Conservation (phyloP, 2,113 vertebrate genomes). For the Gymnorhina tibicen region DNA sequence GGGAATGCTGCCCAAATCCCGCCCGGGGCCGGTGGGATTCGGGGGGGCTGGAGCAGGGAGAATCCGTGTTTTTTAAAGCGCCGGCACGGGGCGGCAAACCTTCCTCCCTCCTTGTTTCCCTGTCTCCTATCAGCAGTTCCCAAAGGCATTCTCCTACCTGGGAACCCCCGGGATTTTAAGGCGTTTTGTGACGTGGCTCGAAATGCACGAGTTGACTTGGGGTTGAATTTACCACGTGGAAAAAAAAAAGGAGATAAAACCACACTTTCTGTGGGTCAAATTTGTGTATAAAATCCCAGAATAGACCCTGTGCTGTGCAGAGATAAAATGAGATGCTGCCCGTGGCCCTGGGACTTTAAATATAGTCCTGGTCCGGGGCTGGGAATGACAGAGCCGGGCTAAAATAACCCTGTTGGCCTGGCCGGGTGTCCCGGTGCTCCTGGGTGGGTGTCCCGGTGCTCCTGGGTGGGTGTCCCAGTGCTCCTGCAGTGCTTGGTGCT, state of each 20-base stretch:
- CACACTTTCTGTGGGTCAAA: neutral
- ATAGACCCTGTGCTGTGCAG: neutral
- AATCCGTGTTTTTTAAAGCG: accelerated
- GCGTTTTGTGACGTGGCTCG: neutral
- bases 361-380: slow-evolving; percentile 39
- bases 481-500: neutral
- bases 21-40: accelerated
- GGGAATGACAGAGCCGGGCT: slow-evolving; percentile 62
- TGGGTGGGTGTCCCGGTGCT: neutral
- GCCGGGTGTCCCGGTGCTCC: neutral
- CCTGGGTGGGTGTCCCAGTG: neutral
- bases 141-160: accelerated
- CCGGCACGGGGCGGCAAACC: neutral
- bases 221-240: neutral
- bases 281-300: neutral
- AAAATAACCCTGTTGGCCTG: slow-evolving; percentile 65
- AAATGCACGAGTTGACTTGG: neutral
- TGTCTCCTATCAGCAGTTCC: neutral
- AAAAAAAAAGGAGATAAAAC: neutral
- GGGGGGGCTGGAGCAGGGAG: neutral
- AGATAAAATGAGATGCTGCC: neutral
- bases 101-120: accelerated
- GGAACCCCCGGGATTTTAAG: neutral
- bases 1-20: neutral
- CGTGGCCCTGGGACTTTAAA: slow-evolving; percentile 36